Evolutionary conservation across 2,113 vertebrate genomes (phyloP), one percentile per base, ranked within the genome.

Genomic region (Pterocles orientalis): DNA sequence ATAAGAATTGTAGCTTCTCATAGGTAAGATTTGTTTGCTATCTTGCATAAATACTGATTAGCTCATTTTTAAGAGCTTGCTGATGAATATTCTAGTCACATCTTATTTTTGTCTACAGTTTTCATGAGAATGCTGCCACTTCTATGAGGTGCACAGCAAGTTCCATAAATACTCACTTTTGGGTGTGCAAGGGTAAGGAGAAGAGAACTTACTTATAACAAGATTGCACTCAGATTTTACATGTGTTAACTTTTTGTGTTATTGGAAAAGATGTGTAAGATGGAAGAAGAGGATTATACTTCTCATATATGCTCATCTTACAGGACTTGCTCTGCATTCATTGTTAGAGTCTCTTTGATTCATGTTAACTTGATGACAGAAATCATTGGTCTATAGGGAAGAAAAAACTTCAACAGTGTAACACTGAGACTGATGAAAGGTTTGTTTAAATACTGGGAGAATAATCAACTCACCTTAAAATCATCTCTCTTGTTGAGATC

Each of bases 391-490:
- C 43, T 83, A 1, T 50, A 66, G 50, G 47, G 41, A 81, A 68
- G 48, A 70, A 95, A 95, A 80, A 36, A 17, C 50, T 86, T 78
- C 60, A 71, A 29, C 62, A 62, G 7, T 79, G 34, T 51, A 76
- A 61, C 61, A 93, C 82, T 82, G 79, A 89, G 90, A 65, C 41
- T 82, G 83, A 91, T 94, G 45, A 87, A 89, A 86, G 50, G 34
- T 82, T 95, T 91, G 31, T 95, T 92, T 94, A 90, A 96, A 92
- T 50, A 54, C 48, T 62, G 70, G 28, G n/a, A 68, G 47, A 87
- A 94, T 94, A 91, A 92, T 92, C 70, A 92, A n/a, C 82, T 84
- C 91, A 94, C 94, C 83, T 96, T 89, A 94, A 91, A 93, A 89
- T 56, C 61, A 70, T 94, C 73, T 94, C 61, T 80, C 58, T 76